Evolutionary conservation across 2,113 vertebrate species (phyloP).

Genomic region (Centropus bengalensis): DNA sequence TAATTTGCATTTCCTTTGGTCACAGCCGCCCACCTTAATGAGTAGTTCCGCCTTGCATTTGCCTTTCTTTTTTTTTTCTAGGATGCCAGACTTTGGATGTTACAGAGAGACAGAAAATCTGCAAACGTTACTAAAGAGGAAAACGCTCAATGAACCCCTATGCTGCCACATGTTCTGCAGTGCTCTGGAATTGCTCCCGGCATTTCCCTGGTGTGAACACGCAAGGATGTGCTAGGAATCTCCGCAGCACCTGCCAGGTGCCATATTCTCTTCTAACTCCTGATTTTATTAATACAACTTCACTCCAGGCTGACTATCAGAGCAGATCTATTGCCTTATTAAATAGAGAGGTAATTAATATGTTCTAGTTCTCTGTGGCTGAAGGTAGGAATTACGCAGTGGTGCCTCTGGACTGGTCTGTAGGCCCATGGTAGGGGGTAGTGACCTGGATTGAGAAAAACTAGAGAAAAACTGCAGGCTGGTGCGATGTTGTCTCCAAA

Average conservation of each 20-base stretch:
- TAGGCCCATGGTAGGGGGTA: not conserved
- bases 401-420: not conserved
- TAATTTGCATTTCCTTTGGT: conserved; percentile 13
- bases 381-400: not conserved
- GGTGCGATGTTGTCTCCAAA: not conserved
- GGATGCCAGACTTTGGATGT: not conserved
- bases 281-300: not conserved
- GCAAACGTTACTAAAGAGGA: not conserved
- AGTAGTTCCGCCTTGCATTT: not conserved
- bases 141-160: not conserved
- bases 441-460: not conserved
- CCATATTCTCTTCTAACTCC: conserved; percentile 18
- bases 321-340: not conserved
- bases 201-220: rapidly evolving
- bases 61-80: not conserved
- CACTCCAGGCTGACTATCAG: not conserved
- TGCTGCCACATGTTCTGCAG: not conserved
- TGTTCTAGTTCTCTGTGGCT: not conserved
- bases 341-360: not conserved
- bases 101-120: conserved; percentile 34
- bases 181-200: not conserved
- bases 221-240: conserved; percentile 11
- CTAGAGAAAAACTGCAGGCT: not conserved
- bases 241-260: not conserved
- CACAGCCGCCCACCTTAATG: not conserved